Base-by-base conservation (phyloP, 2,797 vertebrate genomes). In the Sarcoramphus papa region DNA sequence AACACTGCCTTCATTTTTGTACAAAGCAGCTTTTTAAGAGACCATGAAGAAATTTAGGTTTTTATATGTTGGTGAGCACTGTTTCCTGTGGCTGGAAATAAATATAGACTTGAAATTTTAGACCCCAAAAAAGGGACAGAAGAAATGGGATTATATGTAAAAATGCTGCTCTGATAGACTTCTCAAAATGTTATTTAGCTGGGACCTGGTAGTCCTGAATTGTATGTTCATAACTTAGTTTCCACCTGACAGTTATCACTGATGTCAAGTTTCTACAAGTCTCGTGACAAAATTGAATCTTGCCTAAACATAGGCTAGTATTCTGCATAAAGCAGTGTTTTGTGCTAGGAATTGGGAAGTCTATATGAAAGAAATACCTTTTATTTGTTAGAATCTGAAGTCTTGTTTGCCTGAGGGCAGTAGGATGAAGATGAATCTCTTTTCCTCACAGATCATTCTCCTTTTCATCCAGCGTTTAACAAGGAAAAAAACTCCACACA, bases 1-100 rank as follows among this genome's bases (percentile, higher is more conserved):
- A 70, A 47, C 19, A 12, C 14, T 75, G 43, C 24, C 23, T 69
- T 70, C 15, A 14, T 35, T 84, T 59, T 30, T 51, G 8, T 35
- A 23, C 77, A 31, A 76, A 85, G 50, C 21, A 51, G 16, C 6
- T 62, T 64, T 70, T n/a, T 59, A 54, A 57, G 31, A 88, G 8
- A 67, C 31, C 3, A 5, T 31, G n/a, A 68, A 80, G 40, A 73
- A 67, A 50, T 37, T 14, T 45, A 12, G 0, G 1, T 0, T 5
- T 57, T 85, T 75, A 1, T 47, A 7, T 53, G 4, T 85, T 88
- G 50, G 7, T 60, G 14, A 92, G 12, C 50, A 21, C 19, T 41
- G 0, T 81, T 76, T 93, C 22, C 6, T 23, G 16, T 57, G 57
- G 3, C 18, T 92, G 20, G 23, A 87, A 87, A n/a, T 41, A 72